These are phyloP conservation scores for Charadrius vociferus DNA, from an alignment of 2,113 vertebrate species.

Conservation along the genomic window DNA sequence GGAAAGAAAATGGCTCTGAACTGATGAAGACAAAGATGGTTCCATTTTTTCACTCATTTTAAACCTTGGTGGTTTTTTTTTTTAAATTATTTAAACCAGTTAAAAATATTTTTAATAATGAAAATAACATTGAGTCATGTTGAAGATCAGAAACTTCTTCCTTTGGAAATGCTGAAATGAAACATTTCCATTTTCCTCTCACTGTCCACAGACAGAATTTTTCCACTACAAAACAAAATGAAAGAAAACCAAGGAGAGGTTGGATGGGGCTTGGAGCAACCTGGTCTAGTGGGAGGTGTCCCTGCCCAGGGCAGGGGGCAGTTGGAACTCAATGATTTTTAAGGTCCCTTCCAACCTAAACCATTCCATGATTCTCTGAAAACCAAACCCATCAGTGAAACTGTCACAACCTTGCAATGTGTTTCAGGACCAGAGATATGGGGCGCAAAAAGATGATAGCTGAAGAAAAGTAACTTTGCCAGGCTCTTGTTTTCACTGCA, in stretches of 20 bases:
- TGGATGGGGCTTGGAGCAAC: not conserved
- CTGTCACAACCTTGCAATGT: accelerated
- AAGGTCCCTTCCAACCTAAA: not conserved
- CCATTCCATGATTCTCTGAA: not conserved
- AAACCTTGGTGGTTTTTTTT: accelerated
- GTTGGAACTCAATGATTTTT: not conserved
- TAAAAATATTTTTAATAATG: not conserved
- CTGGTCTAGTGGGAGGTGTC: not conserved
- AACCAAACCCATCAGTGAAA: accelerated
- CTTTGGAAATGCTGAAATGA: not conserved
- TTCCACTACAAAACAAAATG: not conserved
- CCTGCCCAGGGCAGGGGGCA: not conserved
- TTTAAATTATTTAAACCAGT: not conserved
- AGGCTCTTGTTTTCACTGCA: not conserved
- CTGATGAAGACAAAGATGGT: not conserved
- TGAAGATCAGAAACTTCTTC: not conserved
- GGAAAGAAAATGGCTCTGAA: not conserved
- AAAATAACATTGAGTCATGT: accelerated
- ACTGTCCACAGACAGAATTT: no score
- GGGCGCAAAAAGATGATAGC: accelerated
- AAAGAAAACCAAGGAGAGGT: not conserved
- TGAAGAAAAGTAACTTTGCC: not conserved
- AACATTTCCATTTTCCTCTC: not conserved
- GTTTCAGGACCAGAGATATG: not conserved
- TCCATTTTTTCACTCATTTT: not conserved